Evolutionary conservation across 2,797 vertebrate genomes (phyloP), one percentile per base, ranked within the genome.

Genomic region (Benthosema pterotum): DNA sequence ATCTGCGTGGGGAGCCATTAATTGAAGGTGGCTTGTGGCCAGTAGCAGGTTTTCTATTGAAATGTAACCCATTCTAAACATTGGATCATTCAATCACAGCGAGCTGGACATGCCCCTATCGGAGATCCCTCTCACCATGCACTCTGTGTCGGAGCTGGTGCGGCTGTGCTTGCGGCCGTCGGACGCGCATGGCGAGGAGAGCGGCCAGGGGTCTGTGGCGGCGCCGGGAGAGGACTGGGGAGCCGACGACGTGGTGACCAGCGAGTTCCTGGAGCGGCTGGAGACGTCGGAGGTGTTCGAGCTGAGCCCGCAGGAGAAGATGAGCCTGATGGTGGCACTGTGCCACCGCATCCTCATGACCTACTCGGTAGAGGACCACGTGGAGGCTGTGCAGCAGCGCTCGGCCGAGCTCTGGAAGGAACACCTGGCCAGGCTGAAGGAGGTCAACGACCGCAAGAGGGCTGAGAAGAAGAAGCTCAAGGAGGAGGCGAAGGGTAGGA

Each of bases 311-410:
- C 94, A 95, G 45, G 98, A 99, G 88, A 99, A 99, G 71, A 86
- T 97, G 28, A 91, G 17, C 76, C 93, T 99, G 71, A 87, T 99
- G 9, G 91, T 94, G 18, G 97, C 96, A 0, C 91, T 99, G 19
- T 98, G 95, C 75, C 96, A 99, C 84, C 94, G 98, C 25, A 99
- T 99, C 63, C 94, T 99, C 1, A 98, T 98, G 97, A 99, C 97
- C 0, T 99, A 99, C 79, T 99, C 97, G 0, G 94, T 98, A 50
- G 97, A 97, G 77, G 97, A 99, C 72, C 96, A 99, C 0, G 94
- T 99, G 25, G 97, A 99, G 7, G 83, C 93, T n/a, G 94, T 93
- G 75, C 97, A 98, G 71, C 96, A 98, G 54, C 89, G 90, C 0
- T 95, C 97, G 0, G 95, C 92, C 0, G 97, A 98, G 79, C 79